Evolutionary conservation across 2,113 vertebrate genomes (phyloP).

Genomic region (Chloroceryle aenea): DNA sequence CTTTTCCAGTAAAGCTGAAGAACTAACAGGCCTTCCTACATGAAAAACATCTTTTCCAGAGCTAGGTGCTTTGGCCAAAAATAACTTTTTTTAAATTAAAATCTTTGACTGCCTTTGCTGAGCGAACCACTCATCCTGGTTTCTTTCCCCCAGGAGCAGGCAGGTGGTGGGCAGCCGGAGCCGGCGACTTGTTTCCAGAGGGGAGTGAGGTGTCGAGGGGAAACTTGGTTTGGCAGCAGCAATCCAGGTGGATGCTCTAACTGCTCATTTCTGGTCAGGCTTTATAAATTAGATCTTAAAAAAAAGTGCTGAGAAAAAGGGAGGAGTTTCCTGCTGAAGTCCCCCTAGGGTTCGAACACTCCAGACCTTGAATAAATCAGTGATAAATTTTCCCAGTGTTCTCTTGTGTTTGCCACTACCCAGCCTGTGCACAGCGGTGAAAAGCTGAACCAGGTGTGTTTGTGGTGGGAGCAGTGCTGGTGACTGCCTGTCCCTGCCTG

Average conservation of each 20-base stretch:
- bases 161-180: background rate
- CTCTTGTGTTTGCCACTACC: background rate
- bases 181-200: background rate
- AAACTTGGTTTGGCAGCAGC: background rate
- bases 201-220: background rate
- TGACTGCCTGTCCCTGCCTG: background rate
- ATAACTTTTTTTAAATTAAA: background rate
- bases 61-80: background rate
- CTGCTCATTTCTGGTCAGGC: background rate
- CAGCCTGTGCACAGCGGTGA: background rate
- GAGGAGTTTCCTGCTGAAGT: background rate
- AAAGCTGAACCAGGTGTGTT: background rate
- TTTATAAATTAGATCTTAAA: slow-evolving; percentile 2
- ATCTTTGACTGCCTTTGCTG: background rate
- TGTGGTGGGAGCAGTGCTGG: background rate
- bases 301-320: background rate
- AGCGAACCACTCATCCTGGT: background rate
- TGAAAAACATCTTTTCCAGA: background rate
- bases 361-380: background rate
- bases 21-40: background rate
- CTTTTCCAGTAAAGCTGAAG: background rate
- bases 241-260: background rate
- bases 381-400: background rate
- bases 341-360: background rate
- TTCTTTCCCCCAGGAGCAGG: background rate